phyloP scores from a whole-genome alignment of 2,113 vertebrate species.

The Caloenas nicobarica region DNA sequence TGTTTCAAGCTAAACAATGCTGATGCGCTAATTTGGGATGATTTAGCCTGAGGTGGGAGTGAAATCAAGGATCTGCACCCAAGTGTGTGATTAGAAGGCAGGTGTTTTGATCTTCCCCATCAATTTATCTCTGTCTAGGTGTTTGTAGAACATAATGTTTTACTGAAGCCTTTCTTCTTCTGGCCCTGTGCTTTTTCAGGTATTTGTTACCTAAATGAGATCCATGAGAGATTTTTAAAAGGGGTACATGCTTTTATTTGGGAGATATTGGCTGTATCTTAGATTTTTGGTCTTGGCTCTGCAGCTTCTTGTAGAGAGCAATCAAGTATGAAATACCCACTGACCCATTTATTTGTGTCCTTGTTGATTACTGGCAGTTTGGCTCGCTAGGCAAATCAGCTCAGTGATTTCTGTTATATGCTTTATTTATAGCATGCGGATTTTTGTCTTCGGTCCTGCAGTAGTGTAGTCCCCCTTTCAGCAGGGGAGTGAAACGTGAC shows the following conservation, averaged over 20 bases:
- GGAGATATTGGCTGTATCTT: neutral
- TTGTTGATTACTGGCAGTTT: conserved; percentile 1
- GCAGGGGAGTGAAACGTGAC: neutral
- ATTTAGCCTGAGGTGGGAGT: neutral
- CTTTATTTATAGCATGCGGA: neutral
- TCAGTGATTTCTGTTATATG: neutral
- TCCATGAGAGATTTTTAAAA: fast-evolving
- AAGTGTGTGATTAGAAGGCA: neutral
- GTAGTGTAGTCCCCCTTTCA: neutral
- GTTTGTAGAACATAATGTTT: neutral
- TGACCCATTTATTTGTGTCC: conserved; percentile 45
- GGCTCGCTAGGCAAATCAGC: neutral
- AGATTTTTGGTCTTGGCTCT: neutral
- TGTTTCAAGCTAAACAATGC: neutral
- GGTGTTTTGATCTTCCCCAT: neutral
- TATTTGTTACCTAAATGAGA: neutral
- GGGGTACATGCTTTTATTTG: neutral
- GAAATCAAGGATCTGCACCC: neutral
- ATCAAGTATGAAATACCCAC: conserved; percentile 26
- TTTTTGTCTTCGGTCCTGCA: neutral
- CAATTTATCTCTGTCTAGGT: neutral
- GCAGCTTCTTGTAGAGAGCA: neutral
- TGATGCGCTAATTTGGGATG: neutral
- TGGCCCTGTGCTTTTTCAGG: neutral
- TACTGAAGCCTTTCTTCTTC: neutral